These are phyloP conservation scores for Latrodectus geometricus DNA, from an alignment of 1,140 invertebrate genomes.

Conservation along the genomic window DNA sequence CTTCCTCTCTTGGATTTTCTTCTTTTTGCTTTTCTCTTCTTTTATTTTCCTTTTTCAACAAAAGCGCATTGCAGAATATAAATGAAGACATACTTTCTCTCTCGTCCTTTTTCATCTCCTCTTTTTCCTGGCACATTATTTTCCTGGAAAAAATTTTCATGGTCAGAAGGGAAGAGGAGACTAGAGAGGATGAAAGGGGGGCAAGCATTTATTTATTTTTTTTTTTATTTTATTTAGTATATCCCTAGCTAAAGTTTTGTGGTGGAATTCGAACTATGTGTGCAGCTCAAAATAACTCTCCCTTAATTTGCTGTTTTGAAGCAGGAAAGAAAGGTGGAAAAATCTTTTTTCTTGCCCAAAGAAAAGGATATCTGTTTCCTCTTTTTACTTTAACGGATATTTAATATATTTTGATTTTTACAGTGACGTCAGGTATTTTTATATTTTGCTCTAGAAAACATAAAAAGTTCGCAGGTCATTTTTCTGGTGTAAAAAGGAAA, in stretches of 20 bases:
- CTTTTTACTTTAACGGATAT: constrained; percentile 55
- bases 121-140: constrained; percentile 52
- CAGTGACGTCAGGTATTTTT: constrained; percentile 32
- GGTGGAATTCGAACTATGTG: constrained; percentile 55
- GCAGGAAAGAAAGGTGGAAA: neutral
- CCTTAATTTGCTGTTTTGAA: constrained; percentile 49
- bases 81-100: constrained; percentile 46
- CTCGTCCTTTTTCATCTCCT: neutral
- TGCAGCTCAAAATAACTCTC: constrained; percentile 51
- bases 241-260: constrained; percentile 45
- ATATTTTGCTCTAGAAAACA: no score
- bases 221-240: constrained; percentile 42
- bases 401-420: constrained; percentile 61
- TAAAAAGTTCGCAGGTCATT: no score
- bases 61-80: constrained; percentile 57
- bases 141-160: constrained; percentile 49
- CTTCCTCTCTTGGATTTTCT: constrained; percentile 2
- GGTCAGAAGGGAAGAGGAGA: constrained; percentile 1
- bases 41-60: constrained; percentile 18
- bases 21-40: constrained; percentile 22
- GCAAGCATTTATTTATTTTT: constrained; percentile 11
- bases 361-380: constrained; percentile 53
- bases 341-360: neutral
- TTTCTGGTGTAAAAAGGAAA: no score
- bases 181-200: neutral